Evolutionary conservation across 2,797 vertebrate species (phyloP), one percentile per base, ranked within the genome.

Genomic region (Galaxias olidus): DNA sequence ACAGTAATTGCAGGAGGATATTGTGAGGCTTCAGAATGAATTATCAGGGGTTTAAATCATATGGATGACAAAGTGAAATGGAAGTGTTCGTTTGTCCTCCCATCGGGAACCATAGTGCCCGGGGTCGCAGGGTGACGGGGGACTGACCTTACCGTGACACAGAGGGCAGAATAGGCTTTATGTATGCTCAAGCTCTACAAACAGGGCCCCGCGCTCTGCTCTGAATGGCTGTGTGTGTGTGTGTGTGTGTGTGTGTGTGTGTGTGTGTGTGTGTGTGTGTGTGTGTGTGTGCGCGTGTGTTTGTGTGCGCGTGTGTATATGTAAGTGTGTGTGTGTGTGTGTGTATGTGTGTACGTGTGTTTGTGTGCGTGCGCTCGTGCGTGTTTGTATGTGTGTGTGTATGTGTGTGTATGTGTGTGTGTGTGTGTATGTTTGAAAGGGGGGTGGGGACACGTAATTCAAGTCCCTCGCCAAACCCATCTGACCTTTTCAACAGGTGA

Each of bases 121-220:
- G 47, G 41, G 48, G 49, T 40, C 9, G 17, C 43, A 63, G 50
- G 4, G 53, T 48, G n/a, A 20, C 52, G 17, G 43, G 56, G 19
- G 13, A 65, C 42, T 64, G 65, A 30, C 30, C 30, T 30, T 56
- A 19, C 50, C 50, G 59, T 54, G 18, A 62, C 54, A 60, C 7
- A 1, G 12, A 45, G n/a, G 8, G 13, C 9, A 43, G 45, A 66
- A 64, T 64, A 55, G 9, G 14, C 14, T 18, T 66, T 60, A 40
- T 55, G 65, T 73, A 30, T 69, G 48, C 61, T 59, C 59, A 67
- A 49, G 41, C 59, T 75, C 18, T 49, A 50, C 74, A 78, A 68
- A 74, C 65, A 71, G 1, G 44, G 40, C 9, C 18, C 7, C 14
- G 19, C 61, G 19, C 50, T 65, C 58, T 62, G 63, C 58, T n/a